Conservation (phyloP, 37 sponge, comb jelly and placozoan species). For the Agelas oroides region DNA sequence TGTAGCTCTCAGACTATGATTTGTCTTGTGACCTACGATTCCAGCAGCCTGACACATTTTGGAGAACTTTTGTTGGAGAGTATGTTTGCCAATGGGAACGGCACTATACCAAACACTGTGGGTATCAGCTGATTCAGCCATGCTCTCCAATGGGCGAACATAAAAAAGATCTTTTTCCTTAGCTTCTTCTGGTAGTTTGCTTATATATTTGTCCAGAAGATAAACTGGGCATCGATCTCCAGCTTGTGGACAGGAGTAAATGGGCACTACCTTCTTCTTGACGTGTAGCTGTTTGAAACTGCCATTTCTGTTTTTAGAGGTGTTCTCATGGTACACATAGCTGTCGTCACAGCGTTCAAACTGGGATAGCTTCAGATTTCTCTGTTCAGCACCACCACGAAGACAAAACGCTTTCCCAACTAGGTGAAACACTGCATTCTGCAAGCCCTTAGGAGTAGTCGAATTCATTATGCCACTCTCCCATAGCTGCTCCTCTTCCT, state of each 20-base stretch:
- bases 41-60: constrained; percentile 10
- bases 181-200: constrained; percentile 13
- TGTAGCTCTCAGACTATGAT: constrained; percentile 13
- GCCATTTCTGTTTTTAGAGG: background rate
- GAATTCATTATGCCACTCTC: constrained; percentile 7
- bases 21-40: background rate
- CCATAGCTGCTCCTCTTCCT: constrained; percentile 49
- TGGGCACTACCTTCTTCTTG: background rate
- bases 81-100: background rate
- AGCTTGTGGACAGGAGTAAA: background rate
- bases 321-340: background rate
- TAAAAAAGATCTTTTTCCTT: constrained; percentile 17
- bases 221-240: background rate
- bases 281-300: background rate
- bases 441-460: background rate
- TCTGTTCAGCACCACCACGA: constrained; percentile 36
- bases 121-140: background rate
- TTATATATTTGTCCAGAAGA: background rate
- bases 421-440: constrained; percentile 7
- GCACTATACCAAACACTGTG: constrained; percentile 1
- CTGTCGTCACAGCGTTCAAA: background rate
- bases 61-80: background rate
- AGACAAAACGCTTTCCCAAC: constrained; percentile 36
- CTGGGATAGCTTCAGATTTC: no score
- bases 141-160: background rate